These are phyloP conservation scores for Lochmaea capreae DNA, from an alignment of 2,888 invertebrate genomes.

Conservation along the genomic window DNA sequence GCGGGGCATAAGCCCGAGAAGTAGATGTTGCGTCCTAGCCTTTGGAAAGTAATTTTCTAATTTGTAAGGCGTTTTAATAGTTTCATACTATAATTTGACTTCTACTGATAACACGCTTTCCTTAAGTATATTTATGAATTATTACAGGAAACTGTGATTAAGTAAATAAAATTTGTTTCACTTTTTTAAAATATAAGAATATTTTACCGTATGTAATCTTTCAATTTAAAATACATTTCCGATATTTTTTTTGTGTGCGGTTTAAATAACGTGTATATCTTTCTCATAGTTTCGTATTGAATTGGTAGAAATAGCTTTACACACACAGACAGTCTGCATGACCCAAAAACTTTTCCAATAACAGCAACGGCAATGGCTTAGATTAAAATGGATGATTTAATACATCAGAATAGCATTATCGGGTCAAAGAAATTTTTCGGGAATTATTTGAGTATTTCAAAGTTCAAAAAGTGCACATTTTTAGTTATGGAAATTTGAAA, in stretches of 20 bases:
- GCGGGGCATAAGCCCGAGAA: no score
- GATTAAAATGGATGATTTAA: conserved; percentile 25
- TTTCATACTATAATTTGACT: no score
- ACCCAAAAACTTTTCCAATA: conserved; percentile 26
- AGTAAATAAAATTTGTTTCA: not conserved
- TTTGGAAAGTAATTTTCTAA: no score
- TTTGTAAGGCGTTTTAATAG: no score
- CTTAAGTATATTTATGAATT: no score
- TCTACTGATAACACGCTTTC: no score
- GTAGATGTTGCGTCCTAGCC: no score
- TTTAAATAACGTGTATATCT: not conserved
- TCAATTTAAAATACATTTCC: not conserved
- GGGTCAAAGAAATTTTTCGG: not conserved
- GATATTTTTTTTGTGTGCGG: not conserved
- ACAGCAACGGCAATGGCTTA: not conserved
- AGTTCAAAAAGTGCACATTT: no score
- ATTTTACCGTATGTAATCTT: not conserved
- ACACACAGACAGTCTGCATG: not conserved
- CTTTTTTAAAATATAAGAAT: not conserved
- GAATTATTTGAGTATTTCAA: not conserved
- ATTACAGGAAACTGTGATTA: no score
- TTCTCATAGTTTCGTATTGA: not conserved
- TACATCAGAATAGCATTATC: not conserved
- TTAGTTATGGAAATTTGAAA: no score
- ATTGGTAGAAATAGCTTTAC: conserved; percentile 6